A percentile compares a stretch with the other conserved stretches of the same genome.
These are phyloP conservation scores for Slavum lentiscoides DNA, from an alignment of 2,888 invertebrate genomes.

Conservation along the genomic window DNA sequence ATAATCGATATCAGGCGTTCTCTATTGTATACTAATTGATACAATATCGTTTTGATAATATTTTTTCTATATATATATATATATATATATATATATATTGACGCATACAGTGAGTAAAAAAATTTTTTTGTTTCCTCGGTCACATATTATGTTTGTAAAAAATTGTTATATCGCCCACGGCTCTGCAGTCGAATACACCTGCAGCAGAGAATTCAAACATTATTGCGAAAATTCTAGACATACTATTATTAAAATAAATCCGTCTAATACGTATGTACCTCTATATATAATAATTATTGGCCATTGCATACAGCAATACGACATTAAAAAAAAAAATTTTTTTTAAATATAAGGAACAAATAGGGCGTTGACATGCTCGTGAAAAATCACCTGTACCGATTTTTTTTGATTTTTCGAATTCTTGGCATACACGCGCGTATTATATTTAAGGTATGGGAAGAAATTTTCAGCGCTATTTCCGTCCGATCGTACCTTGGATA, in stretches of 20 bases:
- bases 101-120: too few relatives aligned
- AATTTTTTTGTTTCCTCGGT: too few relatives aligned
- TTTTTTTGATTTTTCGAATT: constrained; percentile 39
- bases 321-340: constrained; percentile 21
- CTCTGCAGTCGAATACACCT: too few relatives aligned
- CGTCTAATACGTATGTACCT: not conserved
- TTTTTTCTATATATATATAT: too few relatives aligned
- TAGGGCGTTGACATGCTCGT: constrained; percentile 27
- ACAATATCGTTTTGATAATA: too few relatives aligned
- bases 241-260: not conserved
- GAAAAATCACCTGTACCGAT: constrained; percentile 39
- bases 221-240: not conserved
- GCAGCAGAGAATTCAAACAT: not conserved
- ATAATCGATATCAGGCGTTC: too few relatives aligned
- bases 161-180: too few relatives aligned
- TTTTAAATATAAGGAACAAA: too few relatives aligned
- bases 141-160: too few relatives aligned
- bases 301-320: not conserved
- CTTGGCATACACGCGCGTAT: constrained; percentile 22
- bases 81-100: too few relatives aligned
- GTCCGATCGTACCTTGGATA: constrained; percentile 44
- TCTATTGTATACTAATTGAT: too few relatives aligned
- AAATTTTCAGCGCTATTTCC: constrained; percentile 33
- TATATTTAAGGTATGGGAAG: constrained; percentile 11
- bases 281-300: not conserved